Evolutionary conservation across 2,797 vertebrate genomes (phyloP), one percentile per base, ranked within the genome.

Genomic region (Sebastes aleutianus): DNA sequence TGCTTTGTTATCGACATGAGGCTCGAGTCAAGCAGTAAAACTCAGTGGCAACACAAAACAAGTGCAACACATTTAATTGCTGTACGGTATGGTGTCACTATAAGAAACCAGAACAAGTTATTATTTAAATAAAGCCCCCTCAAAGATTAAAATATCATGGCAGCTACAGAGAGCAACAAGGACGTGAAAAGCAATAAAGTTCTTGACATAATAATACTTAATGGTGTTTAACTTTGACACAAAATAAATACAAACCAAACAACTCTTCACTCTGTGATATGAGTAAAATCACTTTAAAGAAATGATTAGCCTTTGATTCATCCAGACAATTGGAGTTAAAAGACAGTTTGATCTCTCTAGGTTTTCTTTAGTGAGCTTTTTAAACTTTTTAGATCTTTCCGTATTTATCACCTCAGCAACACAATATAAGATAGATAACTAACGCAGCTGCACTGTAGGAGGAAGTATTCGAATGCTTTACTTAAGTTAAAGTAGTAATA

Each of bases 41-140:
- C 89, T 91, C 79, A 74, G 85, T 70, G 83, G 85, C 87, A 82
- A 81, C 86, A 82, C 74, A 70, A 87, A 89, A 88, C 84, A 87
- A 89, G 80, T 91, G 89, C 93, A 90, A 94, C 93, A 94, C 92
- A 92, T 95, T 93, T 94, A 95, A 95, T 94, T 95, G 92, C 89
- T 87, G 73, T 66, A 85, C 83, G 66, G 80, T 81, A 84, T 83
- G 29, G 83, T 88, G 92, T 90, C 88, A 89, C 87, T 78, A 89
- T 86, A 78, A 83, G 85, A 83, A 87, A 89, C 70, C 63, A 81
- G 82, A 84, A 86, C 65, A 79, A 61, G 86, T 67, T 80, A 68
- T 68, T 87, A 80, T 83, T 85, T 82, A 86, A 89, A 88, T 76
- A 72, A 82, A 84, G 43, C 71, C 75, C 65, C 72, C 75, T 85